These are phyloP conservation scores for Semaprochilodus insignis DNA, from an alignment of 2,797 vertebrate species.

Conservation along the genomic window DNA sequence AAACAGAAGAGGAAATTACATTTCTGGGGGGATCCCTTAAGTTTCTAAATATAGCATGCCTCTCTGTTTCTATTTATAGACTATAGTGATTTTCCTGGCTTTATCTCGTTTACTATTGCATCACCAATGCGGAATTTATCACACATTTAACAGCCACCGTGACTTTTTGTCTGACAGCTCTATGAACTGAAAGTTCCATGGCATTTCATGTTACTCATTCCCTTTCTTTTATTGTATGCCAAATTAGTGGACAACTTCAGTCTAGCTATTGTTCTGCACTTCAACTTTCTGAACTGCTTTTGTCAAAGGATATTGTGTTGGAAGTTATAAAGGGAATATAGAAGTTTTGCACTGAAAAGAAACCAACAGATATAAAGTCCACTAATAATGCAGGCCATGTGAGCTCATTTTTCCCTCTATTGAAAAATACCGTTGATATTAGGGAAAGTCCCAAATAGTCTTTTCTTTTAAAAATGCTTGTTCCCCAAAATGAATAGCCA, in stretches of 20 bases:
- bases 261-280: constrained; percentile 10
- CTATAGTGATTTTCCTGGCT: not conserved
- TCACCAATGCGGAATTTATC: constrained; percentile 44
- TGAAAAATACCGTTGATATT: not conserved
- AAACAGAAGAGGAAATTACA: not conserved
- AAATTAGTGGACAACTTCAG: constrained; percentile 31
- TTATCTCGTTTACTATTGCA: constrained; percentile 16
- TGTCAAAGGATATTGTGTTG: not conserved
- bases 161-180: not conserved
- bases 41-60: constrained; percentile 64
- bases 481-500: not conserved
- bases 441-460: constrained; percentile 24
- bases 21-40: not conserved
- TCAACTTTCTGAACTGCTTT: not conserved
- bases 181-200: constrained; percentile 13
- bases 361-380: not conserved
- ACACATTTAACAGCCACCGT: not conserved
- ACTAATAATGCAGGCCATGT: not conserved
- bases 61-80: constrained; percentile 65
- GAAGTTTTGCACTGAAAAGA: not conserved
- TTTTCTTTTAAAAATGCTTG: not conserved
- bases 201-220: not conserved
- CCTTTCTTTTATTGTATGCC: constrained; percentile 2
- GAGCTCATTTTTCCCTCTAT: not conserved
- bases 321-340: not conserved